A percentile compares a stretch with the other conserved stretches of the same genome.
Evolutionary conservation across 2,797 vertebrate species (phyloP).

Genomic region (Limnodromus scolopaceus): DNA sequence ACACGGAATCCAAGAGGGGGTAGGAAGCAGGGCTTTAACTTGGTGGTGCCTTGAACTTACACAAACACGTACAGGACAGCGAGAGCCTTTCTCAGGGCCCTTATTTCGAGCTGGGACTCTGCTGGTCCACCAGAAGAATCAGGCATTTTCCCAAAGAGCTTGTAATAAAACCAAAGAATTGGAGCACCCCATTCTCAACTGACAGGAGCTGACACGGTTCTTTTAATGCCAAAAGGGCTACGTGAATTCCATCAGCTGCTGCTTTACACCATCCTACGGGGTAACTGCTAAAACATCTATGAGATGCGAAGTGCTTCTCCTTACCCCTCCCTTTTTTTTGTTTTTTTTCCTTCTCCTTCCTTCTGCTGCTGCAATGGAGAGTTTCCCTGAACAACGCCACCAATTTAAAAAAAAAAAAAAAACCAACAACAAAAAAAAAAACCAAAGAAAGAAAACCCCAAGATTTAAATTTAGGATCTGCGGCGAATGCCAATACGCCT

Average conservation of each 20-base stretch:
- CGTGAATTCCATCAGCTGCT: neutral
- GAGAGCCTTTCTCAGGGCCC: neutral
- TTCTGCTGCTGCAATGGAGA: neutral
- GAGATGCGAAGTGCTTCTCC: neutral
- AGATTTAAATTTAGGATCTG: neutral
- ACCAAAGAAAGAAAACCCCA: neutral
- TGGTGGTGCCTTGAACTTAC: fast-evolving
- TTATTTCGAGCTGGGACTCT: neutral
- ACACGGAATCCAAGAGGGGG: neutral
- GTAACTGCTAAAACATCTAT: neutral
- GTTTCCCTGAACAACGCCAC: neutral
- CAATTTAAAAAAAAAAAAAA: neutral
- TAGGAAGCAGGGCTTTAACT: neutral
- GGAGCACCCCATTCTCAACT: neutral
- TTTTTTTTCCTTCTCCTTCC: neutral
- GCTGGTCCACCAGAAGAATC: neutral
- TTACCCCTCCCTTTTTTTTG: neutral
- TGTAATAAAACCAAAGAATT: neutral
- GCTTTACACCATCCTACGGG: neutral
- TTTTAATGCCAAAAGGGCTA: neutral
- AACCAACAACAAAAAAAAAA: neutral
- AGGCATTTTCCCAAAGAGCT: neutral
- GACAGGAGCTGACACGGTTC: neutral
- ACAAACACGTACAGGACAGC: fast-evolving
- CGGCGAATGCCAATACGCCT: neutral